Conservation (phyloP, 2,888 invertebrate genomes). For the Pachliopta kotzebuea region DNA sequence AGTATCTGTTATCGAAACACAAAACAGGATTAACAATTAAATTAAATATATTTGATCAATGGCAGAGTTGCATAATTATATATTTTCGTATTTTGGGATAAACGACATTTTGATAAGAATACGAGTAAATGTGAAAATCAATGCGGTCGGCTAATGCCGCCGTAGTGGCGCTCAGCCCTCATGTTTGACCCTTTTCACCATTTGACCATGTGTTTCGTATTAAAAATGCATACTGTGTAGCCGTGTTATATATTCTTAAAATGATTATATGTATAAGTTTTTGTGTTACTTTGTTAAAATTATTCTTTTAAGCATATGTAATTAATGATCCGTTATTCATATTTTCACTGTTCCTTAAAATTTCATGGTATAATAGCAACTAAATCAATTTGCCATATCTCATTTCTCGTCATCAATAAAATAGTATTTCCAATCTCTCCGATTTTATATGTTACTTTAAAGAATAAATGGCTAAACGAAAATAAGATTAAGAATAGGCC, state of each 20-base stretch:
- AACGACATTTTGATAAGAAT: background rate
- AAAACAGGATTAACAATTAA: too few species aligned
- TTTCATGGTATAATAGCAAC: background rate
- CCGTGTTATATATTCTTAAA: background rate
- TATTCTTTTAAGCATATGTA: too few species aligned
- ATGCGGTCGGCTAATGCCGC: constrained; percentile 38
- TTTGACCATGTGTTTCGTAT: constrained; percentile 17
- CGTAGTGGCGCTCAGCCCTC: constrained; percentile 36
- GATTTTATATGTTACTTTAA: too few species aligned
- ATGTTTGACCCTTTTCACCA: constrained; percentile 8
- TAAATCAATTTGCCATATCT: too few species aligned
- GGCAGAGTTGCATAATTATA: background rate
- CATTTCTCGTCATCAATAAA: too few species aligned
- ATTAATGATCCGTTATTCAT: background rate
- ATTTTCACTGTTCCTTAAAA: background rate
- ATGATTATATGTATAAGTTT: too few species aligned
- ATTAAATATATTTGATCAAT: background rate
- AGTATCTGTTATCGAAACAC: too few species aligned
- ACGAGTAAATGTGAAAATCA: constrained; percentile 35
- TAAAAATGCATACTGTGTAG: background rate
- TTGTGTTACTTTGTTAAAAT: too few species aligned
- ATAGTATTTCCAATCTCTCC: too few species aligned
- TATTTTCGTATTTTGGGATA: background rate
- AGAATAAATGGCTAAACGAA: too few species aligned
- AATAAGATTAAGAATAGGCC: too few species aligned